A percentile compares a stretch with the other conserved stretches of the same genome.
Evolutionary conservation across 2,888 invertebrate genomes (phyloP).

Genomic region (Plebejus argus): DNA sequence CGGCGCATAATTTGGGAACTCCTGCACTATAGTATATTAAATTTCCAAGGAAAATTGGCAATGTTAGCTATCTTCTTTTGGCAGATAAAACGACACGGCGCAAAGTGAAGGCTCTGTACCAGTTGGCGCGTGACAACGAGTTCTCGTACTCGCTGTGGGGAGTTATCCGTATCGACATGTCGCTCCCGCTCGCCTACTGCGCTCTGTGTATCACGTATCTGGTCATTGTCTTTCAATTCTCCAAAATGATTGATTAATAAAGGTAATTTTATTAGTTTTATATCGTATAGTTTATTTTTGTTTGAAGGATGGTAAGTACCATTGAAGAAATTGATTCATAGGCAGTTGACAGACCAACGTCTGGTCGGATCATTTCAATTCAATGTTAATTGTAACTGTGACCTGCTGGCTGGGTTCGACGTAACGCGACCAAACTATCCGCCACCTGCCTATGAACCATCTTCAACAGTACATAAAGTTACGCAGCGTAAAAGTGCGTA

Average conservation of each 20-base stretch:
- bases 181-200: constrained; percentile 63
- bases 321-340: no score
- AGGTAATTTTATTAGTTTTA: background rate
- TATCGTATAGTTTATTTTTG: background rate
- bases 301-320: no score
- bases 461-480: no score
- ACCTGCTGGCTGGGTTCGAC: no score
- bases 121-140: constrained; percentile 61
- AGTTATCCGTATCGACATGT: constrained; percentile 65
- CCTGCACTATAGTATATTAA: background rate
- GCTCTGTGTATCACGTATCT: constrained; percentile 69
- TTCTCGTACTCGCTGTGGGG: constrained; percentile 65
- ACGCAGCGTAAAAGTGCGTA: no score
- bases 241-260: constrained; percentile 63
- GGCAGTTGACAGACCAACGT: no score
- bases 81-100: constrained; percentile 51
- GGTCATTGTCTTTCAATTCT: constrained; percentile 69
- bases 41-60: background rate
- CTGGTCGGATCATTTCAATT: no score
- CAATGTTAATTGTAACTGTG: no score
- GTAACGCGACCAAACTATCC: no score
- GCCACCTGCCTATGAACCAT: no score
- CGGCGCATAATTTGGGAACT: no score
- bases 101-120: constrained; percentile 64
- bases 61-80: constrained; percentile 32